These are phyloP conservation scores for Scarus forsteni DNA, from an alignment of 2,797 vertebrate species.

Conservation along the genomic window DNA sequence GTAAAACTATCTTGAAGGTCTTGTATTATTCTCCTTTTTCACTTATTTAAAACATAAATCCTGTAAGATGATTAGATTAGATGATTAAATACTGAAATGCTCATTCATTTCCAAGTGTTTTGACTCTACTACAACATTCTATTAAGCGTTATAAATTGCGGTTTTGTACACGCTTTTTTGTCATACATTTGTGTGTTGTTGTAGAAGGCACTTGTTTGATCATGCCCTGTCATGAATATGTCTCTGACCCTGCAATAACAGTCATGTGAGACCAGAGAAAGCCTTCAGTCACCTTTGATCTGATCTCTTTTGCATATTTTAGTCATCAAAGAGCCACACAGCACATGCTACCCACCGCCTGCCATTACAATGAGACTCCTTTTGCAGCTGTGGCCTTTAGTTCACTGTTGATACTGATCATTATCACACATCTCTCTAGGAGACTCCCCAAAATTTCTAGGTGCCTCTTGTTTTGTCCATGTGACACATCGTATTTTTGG, in stretches of 20 bases:
- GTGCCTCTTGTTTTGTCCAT: slow-evolving; percentile 28
- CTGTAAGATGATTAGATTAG: too few relatives aligned
- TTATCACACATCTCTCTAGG: slow-evolving; percentile 20
- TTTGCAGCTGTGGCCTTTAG: slow-evolving; percentile 53
- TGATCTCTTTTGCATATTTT: slow-evolving; percentile 70
- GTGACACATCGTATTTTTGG: slow-evolving; percentile 15
- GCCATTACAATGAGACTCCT: slow-evolving; percentile 51
- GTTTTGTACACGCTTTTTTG: too few relatives aligned
- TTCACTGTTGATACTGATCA: slow-evolving; percentile 57
- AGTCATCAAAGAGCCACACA: slow-evolving; percentile 64
- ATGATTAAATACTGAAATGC: too few relatives aligned
- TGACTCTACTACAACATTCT: too few relatives aligned
- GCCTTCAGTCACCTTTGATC: slow-evolving; percentile 72
- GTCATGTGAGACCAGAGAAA: slow-evolving; percentile 61
- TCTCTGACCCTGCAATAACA: slow-evolving; percentile 53
- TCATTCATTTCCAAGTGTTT: too few relatives aligned
- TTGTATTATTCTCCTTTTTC: too few relatives aligned
- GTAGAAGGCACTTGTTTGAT: slow-evolving; percentile 59
- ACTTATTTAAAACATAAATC: too few relatives aligned
- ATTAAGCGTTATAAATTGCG: too few relatives aligned
- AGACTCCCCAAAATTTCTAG: slow-evolving; percentile 25
- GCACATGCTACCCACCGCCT: slow-evolving; percentile 37
- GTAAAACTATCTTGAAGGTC: too few relatives aligned
- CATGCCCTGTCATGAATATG: slow-evolving; percentile 57
- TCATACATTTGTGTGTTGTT: slow-evolving; percentile 10